Base-by-base conservation (phyloP, 2,797 vertebrate genomes). In the Sebastes hubbsi region DNA sequence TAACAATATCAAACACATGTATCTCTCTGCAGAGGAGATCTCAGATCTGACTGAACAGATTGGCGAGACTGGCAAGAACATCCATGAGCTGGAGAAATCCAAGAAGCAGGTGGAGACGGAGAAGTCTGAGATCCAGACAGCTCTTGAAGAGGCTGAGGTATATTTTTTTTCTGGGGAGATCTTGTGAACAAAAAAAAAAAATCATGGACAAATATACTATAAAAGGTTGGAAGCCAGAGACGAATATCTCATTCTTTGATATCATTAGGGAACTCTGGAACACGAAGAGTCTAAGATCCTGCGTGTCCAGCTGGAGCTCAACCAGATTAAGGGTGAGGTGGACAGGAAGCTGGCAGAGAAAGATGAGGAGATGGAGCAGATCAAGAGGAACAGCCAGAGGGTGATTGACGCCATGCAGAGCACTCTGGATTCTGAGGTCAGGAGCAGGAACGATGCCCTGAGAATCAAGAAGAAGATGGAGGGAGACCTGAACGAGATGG, bases 391-490 rank as follows among this genome's bases (percentile, higher is more conserved):
- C 38, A 42, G 38, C 38, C 38, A 42, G 38, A 42, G 38, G 38
- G 38, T 42, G 38, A 42, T 6, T 42, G 38, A 42, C 6, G 2
- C 6, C 38, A 42, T 42, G 38, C 38, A 42, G 38, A 42, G 14
- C 38, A 42, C 0, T 42, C 38, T 42, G 38, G 38, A 42, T 42
- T 42, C 38, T 42, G 38, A 42, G 38, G 38, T 42, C 38, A 42
- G 38, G 38, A 42, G 38, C 38, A 42, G 38, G 38, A 42, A 42
- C 14, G 38, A 97, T 55, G 96, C 97, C 75, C 82, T 97, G 64
- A 95, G 97, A 83, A 83, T 97, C 69, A 98, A 97, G 91, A 98
- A 97, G 95, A 98, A 97, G 93, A 97, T 96, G 96, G 97, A 97
- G 77, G 96, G 96, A 72, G 38, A 42, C 38, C 38, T 42, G 14